Percentiles rank a stretch among this genome's conserved stretches.
Evolutionary conservation across 2,797 vertebrate genomes (phyloP).

Genomic region (Tapirus indicus): DNA sequence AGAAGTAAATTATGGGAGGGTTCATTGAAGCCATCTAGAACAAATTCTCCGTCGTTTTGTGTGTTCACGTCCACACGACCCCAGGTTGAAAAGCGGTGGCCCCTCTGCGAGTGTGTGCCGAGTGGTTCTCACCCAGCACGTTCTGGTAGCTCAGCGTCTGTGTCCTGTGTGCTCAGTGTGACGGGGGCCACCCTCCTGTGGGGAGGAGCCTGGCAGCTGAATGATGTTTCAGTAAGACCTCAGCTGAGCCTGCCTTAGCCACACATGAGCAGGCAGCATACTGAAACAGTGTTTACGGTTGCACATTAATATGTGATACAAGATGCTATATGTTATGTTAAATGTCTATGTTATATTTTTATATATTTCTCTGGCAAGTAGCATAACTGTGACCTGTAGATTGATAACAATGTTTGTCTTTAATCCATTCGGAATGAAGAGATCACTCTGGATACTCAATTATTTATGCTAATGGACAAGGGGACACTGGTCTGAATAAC

Average conservation of each 20-base stretch:
- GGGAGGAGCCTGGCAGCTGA: background rate
- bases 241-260: background rate
- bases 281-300: rapidly evolving
- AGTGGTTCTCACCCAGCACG: background rate
- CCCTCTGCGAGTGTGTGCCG: background rate
- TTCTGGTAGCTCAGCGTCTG: background rate
- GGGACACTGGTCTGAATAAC: background rate
- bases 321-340: background rate
- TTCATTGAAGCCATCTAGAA: background rate
- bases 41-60: background rate
- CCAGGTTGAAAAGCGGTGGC: background rate
- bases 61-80: rapidly evolving
- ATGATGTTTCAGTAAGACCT: background rate
- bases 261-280: rapidly evolving
- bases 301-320: background rate
- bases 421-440: background rate
- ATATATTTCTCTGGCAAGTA: background rate
- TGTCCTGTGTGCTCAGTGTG: background rate
- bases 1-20: rapidly evolving
- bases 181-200: background rate
- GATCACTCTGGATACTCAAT: background rate
- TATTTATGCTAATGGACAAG: background rate
- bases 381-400: background rate
- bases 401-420: background rate
- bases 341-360: background rate